phyloP scores from a whole-genome alignment of 2,113 vertebrate genomes.

The Turnix velox region DNA sequence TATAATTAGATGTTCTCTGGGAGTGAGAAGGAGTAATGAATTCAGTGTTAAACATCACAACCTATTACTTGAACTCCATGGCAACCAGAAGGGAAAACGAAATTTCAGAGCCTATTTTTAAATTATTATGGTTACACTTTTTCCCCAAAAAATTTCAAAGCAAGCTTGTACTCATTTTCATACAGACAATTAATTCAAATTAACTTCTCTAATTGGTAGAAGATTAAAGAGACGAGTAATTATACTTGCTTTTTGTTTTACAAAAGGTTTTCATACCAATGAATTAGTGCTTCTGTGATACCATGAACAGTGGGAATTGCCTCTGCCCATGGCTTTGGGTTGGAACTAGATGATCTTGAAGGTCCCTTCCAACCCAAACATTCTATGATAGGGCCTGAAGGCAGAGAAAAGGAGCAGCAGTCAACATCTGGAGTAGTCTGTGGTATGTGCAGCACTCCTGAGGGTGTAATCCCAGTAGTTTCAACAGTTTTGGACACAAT shows the following conservation, averaged over 20 bases:
- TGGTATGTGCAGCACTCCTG: background rate
- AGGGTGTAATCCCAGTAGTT: background rate
- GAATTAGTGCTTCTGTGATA: background rate
- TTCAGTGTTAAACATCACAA: slow-evolving; percentile 84
- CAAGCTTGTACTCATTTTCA: slow-evolving; percentile 56
- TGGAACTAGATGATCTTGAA: no score
- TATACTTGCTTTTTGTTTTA: background rate
- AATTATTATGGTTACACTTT: slow-evolving; percentile 68
- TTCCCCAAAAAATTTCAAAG: slow-evolving; percentile 69
- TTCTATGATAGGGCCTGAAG: background rate
- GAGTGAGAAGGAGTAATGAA: slow-evolving; percentile 84
- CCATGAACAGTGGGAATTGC: no score
- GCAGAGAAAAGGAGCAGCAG: background rate
- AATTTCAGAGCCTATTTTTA: slow-evolving; percentile 76
- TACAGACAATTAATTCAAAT: slow-evolving; percentile 62
- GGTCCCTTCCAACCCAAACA: no score
- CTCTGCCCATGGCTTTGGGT: no score
- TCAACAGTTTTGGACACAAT: background rate
- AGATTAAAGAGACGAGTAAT: background rate
- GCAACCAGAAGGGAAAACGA: slow-evolving; percentile 78
- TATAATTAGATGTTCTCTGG: slow-evolving; percentile 82
- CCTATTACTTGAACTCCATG: slow-evolving; percentile 84
- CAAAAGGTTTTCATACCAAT: background rate
- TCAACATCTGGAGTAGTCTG: background rate
- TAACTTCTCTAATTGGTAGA: slow-evolving; percentile 5